Percentiles rank a stretch among this genome's conserved stretches.
These are phyloP conservation scores for Semibalanus balanoides DNA, from an alignment of 1,140 invertebrate species.

Conservation along the genomic window DNA sequence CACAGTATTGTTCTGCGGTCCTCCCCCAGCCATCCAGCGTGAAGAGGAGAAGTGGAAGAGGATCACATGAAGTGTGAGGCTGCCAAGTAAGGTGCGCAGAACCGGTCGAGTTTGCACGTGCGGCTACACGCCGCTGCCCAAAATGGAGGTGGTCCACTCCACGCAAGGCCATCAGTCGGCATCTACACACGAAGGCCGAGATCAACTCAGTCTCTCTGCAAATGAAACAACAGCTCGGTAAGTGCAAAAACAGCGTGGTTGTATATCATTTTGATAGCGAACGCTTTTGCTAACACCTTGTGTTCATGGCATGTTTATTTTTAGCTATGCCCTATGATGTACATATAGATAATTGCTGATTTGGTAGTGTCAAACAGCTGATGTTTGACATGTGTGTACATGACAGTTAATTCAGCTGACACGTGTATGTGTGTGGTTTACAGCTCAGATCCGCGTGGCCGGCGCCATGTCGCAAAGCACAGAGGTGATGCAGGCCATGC, in stretches of 20 bases:
- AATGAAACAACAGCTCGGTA: slow-evolving; percentile 95
- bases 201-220: slow-evolving; percentile 90
- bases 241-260: too few species aligned
- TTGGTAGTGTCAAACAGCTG: too few species aligned
- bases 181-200: slow-evolving; percentile 93
- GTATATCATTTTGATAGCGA: too few species aligned
- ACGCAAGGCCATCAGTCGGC: slow-evolving; percentile 73
- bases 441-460: slow-evolving; percentile 72
- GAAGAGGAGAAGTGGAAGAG: slow-evolving; percentile 95
- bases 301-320: too few species aligned
- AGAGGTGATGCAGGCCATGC: slow-evolving; percentile 96
- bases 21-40: slow-evolving; percentile 79
- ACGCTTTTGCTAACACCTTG: background rate
- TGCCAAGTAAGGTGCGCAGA: slow-evolving; percentile 89
- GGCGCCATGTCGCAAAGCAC: slow-evolving; percentile 84
- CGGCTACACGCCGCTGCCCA: slow-evolving; percentile 88
- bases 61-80: slow-evolving; percentile 88
- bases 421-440: background rate
- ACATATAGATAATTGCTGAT: too few species aligned
- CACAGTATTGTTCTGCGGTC: too few species aligned
- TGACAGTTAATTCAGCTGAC: background rate
- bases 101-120: slow-evolving; percentile 85
- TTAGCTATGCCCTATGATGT: too few species aligned
- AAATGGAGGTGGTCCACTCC: slow-evolving; percentile 91
- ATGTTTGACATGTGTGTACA: too few species aligned